Evolutionary conservation across 2,888 invertebrate species (phyloP).

Genomic region (Eilema depressum): DNA sequence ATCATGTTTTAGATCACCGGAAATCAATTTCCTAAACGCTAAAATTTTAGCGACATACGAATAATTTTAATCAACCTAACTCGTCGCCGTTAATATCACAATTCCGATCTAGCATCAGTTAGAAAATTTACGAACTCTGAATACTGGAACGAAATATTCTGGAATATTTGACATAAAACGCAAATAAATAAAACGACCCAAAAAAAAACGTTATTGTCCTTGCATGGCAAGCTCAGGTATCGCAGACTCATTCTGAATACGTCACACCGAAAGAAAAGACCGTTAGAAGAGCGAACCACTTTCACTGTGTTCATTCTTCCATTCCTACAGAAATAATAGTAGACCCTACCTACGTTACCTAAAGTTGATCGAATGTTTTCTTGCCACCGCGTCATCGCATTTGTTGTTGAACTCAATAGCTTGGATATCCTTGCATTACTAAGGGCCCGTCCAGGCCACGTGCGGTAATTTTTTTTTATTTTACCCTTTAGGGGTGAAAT

Average conservation of each 20-base stretch:
- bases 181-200: slow-evolving; percentile 20
- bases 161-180: slow-evolving; percentile 23
- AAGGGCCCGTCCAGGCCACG: too few relatives aligned
- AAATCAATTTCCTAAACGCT: too few relatives aligned
- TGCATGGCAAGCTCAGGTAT: slow-evolving; percentile 25
- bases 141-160: slow-evolving; percentile 12
- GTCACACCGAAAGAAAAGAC: slow-evolving; percentile 36
- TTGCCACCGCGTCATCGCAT: not conserved
- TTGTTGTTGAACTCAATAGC: not conserved
- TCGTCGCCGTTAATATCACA: too few relatives aligned
- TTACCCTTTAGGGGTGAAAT: too few relatives aligned
- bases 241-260: slow-evolving; percentile 18
- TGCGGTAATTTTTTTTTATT: too few relatives aligned
- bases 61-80: too few relatives aligned
- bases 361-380: not conserved
- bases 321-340: not conserved
- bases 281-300: slow-evolving; percentile 55
- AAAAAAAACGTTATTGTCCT: not conserved
- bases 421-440: not conserved
- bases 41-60: too few relatives aligned
- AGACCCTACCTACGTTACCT: not conserved
- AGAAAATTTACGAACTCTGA: too few relatives aligned
- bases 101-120: too few relatives aligned
- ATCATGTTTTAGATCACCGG: too few relatives aligned
- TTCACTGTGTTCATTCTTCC: slow-evolving; percentile 47